phyloP scores from a whole-genome alignment of 53 echinoderm and acorn worm species.

The Apostichopus leukothele region DNA sequence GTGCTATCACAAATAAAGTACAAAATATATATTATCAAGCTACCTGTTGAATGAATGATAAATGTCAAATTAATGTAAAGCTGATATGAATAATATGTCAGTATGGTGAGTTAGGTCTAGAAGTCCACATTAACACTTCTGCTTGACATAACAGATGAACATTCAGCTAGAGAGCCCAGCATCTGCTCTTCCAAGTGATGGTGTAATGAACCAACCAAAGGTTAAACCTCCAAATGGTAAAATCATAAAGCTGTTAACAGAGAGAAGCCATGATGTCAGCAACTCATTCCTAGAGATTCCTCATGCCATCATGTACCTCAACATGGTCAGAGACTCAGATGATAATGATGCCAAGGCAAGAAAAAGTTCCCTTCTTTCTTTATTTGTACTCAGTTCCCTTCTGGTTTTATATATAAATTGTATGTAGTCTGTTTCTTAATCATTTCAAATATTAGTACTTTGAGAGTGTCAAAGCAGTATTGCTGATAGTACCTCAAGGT shows the following conservation, averaged over 20 bases:
- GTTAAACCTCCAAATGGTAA: constrained; percentile 66
- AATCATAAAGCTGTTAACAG: constrained; percentile 72
- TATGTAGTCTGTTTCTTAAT: too few relatives aligned
- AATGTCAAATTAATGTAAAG: not conserved
- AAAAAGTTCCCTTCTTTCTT: not conserved
- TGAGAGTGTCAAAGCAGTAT: too few relatives aligned
- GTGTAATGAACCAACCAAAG: constrained; percentile 41
- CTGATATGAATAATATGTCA: not conserved
- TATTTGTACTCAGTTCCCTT: too few relatives aligned
- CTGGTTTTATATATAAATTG: too few relatives aligned
- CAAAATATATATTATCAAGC: too few relatives aligned
- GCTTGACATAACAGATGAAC: not conserved
- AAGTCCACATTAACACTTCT: not conserved
- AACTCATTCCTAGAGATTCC: constrained; percentile 57
- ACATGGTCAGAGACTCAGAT: constrained; percentile 73
- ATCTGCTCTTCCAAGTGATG: not conserved
- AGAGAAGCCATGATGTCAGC: constrained; percentile 44
- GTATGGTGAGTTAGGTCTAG: not conserved
- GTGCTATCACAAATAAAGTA: too few relatives aligned
- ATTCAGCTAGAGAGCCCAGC: constrained; percentile 28
- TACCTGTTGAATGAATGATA: too few relatives aligned
- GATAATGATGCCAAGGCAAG: constrained; percentile 76
- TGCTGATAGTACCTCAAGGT: too few relatives aligned
- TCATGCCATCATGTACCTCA: constrained; percentile 82
- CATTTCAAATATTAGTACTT: too few relatives aligned